Conservation (phyloP, 2,797 vertebrate genomes). For the Gymnoscopelus microlampas region DNA sequence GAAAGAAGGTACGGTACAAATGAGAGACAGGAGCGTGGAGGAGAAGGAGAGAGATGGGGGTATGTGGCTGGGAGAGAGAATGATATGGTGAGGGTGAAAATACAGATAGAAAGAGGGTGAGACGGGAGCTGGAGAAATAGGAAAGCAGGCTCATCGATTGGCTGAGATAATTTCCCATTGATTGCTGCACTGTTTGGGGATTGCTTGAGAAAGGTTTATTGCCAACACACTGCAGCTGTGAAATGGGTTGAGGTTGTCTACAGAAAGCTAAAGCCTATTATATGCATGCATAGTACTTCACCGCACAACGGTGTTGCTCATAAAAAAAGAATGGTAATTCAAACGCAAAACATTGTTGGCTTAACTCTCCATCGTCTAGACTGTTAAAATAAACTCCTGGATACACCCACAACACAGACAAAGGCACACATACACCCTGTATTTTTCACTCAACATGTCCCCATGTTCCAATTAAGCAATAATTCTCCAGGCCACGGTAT, state of each 20-base stretch:
- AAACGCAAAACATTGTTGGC: too few relatives aligned
- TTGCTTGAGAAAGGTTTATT: conserved; percentile 85
- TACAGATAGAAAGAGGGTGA: conserved; percentile 59
- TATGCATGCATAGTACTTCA: too few relatives aligned
- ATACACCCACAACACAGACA: conserved; percentile 26
- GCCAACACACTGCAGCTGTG: conserved; percentile 81
- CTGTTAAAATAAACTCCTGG: conserved; percentile 54
- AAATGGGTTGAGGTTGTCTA: conserved; percentile 78
- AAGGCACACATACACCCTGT: conserved; percentile 14
- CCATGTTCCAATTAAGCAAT: conserved; percentile 13
- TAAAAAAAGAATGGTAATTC: too few relatives aligned
- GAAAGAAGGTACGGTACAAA: conserved; percentile 15
- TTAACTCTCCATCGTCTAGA: conserved; percentile 65
- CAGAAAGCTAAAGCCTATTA: conserved; percentile 53
- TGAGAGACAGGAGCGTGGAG: neutral
- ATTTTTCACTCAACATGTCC: conserved; percentile 15
- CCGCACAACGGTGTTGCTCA: too few relatives aligned
- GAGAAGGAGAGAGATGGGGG: conserved; percentile 20
- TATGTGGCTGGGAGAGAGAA: neutral
- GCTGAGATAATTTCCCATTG: conserved; percentile 86
- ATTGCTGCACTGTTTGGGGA: conserved; percentile 84
- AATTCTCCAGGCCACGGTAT: too few relatives aligned
- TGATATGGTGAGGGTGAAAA: conserved; percentile 55
- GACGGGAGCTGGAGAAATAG: conserved; percentile 67
- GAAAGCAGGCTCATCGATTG: conserved; percentile 81